A percentile compares a stretch with the other conserved stretches of the same genome.
These are phyloP conservation scores for Pagrus major DNA, from an alignment of 2,113 vertebrate species.

Conservation along the genomic window DNA sequence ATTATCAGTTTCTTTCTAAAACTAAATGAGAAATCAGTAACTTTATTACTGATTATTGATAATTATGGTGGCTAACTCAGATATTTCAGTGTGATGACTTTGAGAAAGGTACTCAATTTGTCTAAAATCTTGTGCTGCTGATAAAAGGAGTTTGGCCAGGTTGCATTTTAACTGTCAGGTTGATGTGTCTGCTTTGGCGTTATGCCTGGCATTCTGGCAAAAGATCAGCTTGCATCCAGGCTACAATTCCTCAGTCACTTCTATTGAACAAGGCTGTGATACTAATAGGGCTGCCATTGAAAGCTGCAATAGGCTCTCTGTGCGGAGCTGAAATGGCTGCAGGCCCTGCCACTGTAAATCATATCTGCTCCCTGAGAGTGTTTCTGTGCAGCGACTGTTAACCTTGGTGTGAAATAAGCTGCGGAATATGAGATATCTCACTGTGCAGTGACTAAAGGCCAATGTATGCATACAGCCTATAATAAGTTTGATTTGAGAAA, in stretches of 20 bases:
- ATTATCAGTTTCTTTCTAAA: too few species aligned
- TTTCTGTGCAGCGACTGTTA: slow-evolving; percentile 22
- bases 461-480: slow-evolving; percentile 12
- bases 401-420: slow-evolving; percentile 40
- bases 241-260: slow-evolving; percentile 26
- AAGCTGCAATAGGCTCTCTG: slow-evolving; percentile 21
- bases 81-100: too few species aligned
- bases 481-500: slow-evolving; percentile 35
- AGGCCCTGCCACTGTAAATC: slow-evolving; percentile 24
- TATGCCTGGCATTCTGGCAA: neutral
- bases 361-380: slow-evolving; percentile 15
- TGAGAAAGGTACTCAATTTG: neutral
- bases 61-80: too few species aligned
- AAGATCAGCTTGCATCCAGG: slow-evolving; percentile 13
- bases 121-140: neutral
- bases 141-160: neutral
- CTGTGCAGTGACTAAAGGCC: slow-evolving; percentile 2
- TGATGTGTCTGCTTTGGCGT: slow-evolving; percentile 8
- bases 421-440: slow-evolving; percentile 17
- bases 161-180: slow-evolving; percentile 7
- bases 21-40: too few species aligned
- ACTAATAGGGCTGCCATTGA: slow-evolving; percentile 23
- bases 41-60: too few species aligned
- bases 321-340: neutral
- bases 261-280: slow-evolving; percentile 22